Percentiles rank a stretch among this genome's conserved stretches.
Evolutionary conservation across 2,797 vertebrate genomes (phyloP).

Genomic region (Semaprochilodus insignis): DNA sequence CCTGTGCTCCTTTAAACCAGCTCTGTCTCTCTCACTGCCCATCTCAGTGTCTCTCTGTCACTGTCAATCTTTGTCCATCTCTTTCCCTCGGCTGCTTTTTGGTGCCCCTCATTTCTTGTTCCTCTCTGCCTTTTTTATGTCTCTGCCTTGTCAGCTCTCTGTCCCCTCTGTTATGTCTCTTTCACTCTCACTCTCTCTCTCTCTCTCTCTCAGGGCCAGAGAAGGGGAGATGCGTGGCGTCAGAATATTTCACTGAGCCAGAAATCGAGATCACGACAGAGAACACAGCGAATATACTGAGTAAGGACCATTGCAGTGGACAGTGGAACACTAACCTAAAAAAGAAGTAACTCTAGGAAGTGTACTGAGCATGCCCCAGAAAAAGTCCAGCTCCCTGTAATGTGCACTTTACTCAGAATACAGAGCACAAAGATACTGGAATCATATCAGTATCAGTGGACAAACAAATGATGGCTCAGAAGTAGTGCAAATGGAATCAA

Average conservation of each 20-base stretch:
- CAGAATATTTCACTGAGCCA: conserved; percentile 92
- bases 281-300: conserved; percentile 94
- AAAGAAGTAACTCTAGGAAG: too few relatives aligned
- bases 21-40: conserved; percentile 59
- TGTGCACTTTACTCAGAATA: background rate
- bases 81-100: conserved; percentile 1
- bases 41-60: conserved; percentile 40
- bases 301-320: conserved; percentile 73
- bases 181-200: conserved; percentile 47
- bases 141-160: background rate
- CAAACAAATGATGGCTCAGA: too few relatives aligned
- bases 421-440: background rate
- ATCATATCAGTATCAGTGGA: background rate
- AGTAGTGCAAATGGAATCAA: too few relatives aligned
- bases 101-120: background rate
- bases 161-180: background rate
- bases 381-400: background rate
- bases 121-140: conserved; percentile 12
- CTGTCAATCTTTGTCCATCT: conserved; percentile 29
- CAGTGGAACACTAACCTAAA: background rate
- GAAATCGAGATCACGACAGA: conserved; percentile 93
- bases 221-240: conserved; percentile 88
- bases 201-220: conserved; percentile 73
- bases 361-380: too few relatives aligned
- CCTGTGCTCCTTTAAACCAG: conserved; percentile 32